Conservation (phyloP, 2,888 invertebrate genomes). For the Eupeodes luniger region DNA sequence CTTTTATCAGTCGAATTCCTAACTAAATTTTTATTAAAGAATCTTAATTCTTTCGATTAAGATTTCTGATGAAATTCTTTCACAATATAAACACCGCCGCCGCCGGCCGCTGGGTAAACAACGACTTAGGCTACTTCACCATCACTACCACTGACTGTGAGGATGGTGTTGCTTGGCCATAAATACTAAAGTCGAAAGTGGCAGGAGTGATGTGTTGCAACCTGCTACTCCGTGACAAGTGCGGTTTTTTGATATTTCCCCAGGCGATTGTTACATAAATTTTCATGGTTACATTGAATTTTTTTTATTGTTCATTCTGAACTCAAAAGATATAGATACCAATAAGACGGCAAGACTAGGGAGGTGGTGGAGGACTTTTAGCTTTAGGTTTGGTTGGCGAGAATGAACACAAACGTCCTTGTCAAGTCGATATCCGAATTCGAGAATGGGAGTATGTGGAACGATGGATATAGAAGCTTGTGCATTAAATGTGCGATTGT, state of each 20-base stretch:
- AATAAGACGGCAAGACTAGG: slow-evolving; percentile 7
- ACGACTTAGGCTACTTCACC: slow-evolving; percentile 22
- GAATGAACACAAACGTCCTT: slow-evolving; percentile 70
- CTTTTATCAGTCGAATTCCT: too few relatives aligned
- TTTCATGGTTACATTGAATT: slow-evolving; percentile 64
- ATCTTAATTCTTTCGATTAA: neutral
- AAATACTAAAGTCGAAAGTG: slow-evolving; percentile 74
- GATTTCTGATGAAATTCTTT: slow-evolving; percentile 19
- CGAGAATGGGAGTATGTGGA: slow-evolving; percentile 37
- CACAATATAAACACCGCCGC: neutral
- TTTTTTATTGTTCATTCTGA: slow-evolving; percentile 4
- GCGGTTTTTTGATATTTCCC: slow-evolving; percentile 75
- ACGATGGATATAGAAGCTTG: slow-evolving; percentile 6
- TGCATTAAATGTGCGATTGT: slow-evolving; percentile 63
- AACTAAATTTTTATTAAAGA: too few relatives aligned
- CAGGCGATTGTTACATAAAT: slow-evolving; percentile 74
- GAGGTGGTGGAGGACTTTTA: neutral
- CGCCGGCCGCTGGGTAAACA: neutral
- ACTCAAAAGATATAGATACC: slow-evolving; percentile 15
- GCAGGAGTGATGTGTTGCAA: slow-evolving; percentile 75
- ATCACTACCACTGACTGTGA: neutral
- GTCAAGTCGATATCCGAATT: slow-evolving; percentile 55
- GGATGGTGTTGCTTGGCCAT: slow-evolving; percentile 59
- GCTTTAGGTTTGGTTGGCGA: neutral
- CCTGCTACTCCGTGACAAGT: slow-evolving; percentile 75